Percentiles rank a stretch among this genome's conserved stretches.
Evolutionary conservation across 37 sponge, comb jelly and placozoan species (phyloP).

Genomic region (Aphrocallistes beatrix): DNA sequence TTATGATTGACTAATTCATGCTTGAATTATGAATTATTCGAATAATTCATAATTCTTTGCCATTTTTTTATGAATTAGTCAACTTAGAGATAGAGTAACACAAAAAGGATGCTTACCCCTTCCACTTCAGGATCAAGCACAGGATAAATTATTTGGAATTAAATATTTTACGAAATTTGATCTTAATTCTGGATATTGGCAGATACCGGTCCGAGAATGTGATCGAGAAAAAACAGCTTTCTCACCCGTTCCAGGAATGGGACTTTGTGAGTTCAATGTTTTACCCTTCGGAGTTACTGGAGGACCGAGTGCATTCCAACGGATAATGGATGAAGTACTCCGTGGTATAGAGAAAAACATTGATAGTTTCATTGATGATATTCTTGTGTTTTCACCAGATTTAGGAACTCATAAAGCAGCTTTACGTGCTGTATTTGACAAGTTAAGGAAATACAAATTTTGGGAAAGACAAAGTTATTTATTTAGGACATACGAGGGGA

Average conservation of each 20-base stretch:
- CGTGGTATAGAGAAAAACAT: not conserved
- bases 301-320: constrained; percentile 20
- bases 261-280: constrained; percentile 6
- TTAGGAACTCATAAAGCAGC: not conserved
- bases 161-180: constrained; percentile 24
- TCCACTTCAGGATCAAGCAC: constrained; percentile 35
- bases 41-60: too few relatives aligned
- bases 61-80: too few relatives aligned
- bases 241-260: constrained; percentile 20
- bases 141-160: constrained; percentile 33
- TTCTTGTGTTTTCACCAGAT: not conserved
- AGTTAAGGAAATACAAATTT: too few relatives aligned
- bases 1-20: too few relatives aligned
- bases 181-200: constrained; percentile 22
- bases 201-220: not conserved
- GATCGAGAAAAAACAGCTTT: constrained; percentile 17
- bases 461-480: too few relatives aligned
- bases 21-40: too few relatives aligned
- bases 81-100: too few relatives aligned
- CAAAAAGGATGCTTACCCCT: constrained; percentile 40
- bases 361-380: constrained; percentile 23
- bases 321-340: not conserved
- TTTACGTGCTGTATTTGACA: too few relatives aligned
- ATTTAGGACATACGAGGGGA: too few relatives aligned
- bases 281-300: constrained; percentile 22